A percentile compares a stretch with the other conserved stretches of the same genome.
phyloP scores from a whole-genome alignment of 2,888 invertebrate genomes.

The Tipula confusa region DNA sequence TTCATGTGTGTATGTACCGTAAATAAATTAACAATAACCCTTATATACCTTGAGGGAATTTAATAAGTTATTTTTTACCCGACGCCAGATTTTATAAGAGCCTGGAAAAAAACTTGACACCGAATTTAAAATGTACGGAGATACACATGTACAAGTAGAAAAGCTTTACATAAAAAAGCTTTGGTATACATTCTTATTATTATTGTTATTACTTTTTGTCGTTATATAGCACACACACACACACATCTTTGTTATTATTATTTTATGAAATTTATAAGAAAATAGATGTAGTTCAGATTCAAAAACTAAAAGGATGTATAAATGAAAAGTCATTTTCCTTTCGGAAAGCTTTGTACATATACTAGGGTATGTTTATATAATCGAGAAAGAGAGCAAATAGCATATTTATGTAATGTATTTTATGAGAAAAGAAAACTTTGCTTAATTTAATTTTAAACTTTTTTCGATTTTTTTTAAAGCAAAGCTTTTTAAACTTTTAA shows the following conservation, averaged over 20 bases:
- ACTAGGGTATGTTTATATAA: no score
- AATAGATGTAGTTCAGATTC: background rate
- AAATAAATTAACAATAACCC: background rate
- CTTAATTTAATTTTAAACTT: background rate
- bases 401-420: background rate
- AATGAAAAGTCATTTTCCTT: background rate
- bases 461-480: background rate
- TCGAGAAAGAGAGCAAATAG: background rate
- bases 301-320: background rate
- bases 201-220: background rate
- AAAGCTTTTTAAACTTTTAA: background rate
- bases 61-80: background rate
- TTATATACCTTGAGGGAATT: background rate
- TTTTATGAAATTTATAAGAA: background rate
- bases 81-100: background rate
- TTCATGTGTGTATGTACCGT: background rate
- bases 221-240: no score
- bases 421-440: background rate
- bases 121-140: background rate
- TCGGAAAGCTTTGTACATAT: no score
- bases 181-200: background rate
- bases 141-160: background rate
- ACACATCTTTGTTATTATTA: background rate
- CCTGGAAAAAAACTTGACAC: background rate
- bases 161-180: background rate